Base-by-base conservation (phyloP, 2,113 vertebrate genomes). In the Eretmochelys imbricata region DNA sequence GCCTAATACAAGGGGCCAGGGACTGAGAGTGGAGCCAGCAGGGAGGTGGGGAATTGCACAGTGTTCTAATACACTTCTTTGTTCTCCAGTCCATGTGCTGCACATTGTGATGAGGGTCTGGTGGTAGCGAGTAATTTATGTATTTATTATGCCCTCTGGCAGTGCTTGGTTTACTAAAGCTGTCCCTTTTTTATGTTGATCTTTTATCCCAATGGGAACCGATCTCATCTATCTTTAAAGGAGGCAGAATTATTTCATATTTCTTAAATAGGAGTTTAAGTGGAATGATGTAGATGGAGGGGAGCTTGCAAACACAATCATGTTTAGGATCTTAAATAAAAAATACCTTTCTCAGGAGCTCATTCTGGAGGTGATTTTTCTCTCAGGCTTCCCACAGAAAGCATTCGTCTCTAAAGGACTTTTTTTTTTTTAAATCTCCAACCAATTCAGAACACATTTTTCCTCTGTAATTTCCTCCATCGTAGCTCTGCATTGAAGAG, bases 121-220 rank as follows among this genome's bases (percentile, higher is more conserved):
- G 93, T 95, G 90, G 12, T 94, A 91, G 88, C 83, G 96, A 95
- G 95, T 94, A 95, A 96, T 96, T 96, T 94, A 94, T 95, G 93
- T 78, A 94, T 97, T 96, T 96, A 95, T 97, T 95, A 88, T 90
- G 87, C 92, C 97, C 92, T 87, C 78, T 89, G 88, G 96, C 92
- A 93, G 84, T 85, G 89, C 95, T 96, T 96, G 95, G 95, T 97
- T 96, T 94, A 96, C 94, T 96, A 94, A 96, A 94, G 69, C 90
- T 94, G 93, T 95, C 91, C 79, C 9, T 24, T 89, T 93, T 94
- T 84, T 14, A 84, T 82, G 54, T 80, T 93, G 90, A 85, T 94
- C 87, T 93, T 95, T 96, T 82, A 95, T 95, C 84, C 94, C 94
- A 76, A 55, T 93, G 94, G 95, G 97, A 96, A 93, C 20, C 6